A percentile compares a stretch with the other conserved stretches of the same genome.
Evolutionary conservation across 2,797 vertebrate species (phyloP).

Genomic region (Botia almorhae): DNA sequence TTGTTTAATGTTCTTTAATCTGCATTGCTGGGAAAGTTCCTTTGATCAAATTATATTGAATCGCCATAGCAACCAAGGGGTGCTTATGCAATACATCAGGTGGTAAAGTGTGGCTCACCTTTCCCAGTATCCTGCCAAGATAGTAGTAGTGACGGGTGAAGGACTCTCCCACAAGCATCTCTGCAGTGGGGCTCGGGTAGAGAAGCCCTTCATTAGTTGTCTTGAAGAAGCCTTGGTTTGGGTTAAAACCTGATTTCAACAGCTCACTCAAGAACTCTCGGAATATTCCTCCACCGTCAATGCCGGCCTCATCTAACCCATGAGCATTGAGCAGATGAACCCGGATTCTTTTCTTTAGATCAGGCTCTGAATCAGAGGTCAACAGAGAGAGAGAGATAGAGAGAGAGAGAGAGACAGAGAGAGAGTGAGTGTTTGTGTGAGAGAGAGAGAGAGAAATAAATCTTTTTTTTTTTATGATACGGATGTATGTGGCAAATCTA

Average conservation of each 20-base stretch:
- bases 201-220: conserved; percentile 96
- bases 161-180: conserved; percentile 93
- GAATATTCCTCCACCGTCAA: conserved; percentile 97
- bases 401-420: too few species aligned
- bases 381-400: not conserved
- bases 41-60: not conserved
- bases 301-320: conserved; percentile 96
- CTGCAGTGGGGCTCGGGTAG: conserved; percentile 92
- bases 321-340: conserved; percentile 96
- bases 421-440: too few species aligned
- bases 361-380: conserved; percentile 81
- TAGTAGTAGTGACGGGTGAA: conserved; percentile 98
- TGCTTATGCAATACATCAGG: conserved; percentile 7
- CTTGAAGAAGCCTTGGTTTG: conserved; percentile 98
- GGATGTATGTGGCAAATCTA: not conserved
- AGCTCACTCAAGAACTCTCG: conserved; percentile 97
- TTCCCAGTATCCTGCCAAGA: conserved; percentile 95
- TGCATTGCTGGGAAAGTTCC: not conserved
- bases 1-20: not conserved
- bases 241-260: conserved; percentile 96
- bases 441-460: not conserved
- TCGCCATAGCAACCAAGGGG: not conserved
- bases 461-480: not conserved
- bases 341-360: conserved; percentile 93
- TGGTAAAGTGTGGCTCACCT: conserved; percentile 78